phyloP scores from a whole-genome alignment of 2,888 invertebrate genomes.

The Tubiluchus corallicola region DNA sequence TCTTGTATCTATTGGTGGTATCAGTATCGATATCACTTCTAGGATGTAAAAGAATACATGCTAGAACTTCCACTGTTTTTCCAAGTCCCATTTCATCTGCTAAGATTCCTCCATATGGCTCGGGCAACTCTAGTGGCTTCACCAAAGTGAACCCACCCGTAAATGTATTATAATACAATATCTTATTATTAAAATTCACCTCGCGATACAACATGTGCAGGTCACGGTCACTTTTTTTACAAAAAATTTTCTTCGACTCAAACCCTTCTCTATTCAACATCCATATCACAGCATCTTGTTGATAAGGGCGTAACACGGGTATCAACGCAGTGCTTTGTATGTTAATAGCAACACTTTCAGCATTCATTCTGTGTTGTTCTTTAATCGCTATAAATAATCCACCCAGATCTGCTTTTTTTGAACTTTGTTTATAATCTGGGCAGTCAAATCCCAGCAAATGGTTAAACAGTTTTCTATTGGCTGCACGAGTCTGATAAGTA shows the following conservation, averaged over 20 bases:
- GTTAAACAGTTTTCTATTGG: no score
- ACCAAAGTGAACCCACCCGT: slow-evolving; percentile 24
- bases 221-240: no score
- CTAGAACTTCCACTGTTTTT: slow-evolving; percentile 55
- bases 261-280: slow-evolving; percentile 41
- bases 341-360: slow-evolving; percentile 16
- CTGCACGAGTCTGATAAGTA: no score
- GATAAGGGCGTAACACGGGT: slow-evolving; percentile 43
- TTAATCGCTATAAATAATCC: no score
- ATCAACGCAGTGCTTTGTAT: slow-evolving; percentile 31
- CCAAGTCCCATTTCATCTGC: slow-evolving; percentile 67
- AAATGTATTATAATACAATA: slow-evolving; percentile 12
- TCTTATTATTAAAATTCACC: background rate
- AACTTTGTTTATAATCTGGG: no score
- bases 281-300: slow-evolving; percentile 45
- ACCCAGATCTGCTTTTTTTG: no score
- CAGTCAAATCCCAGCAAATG: no score
- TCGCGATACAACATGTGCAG: background rate
- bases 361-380: no score
- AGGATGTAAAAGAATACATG: slow-evolving; percentile 41
- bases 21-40: no score
- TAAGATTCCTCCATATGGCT: slow-evolving; percentile 46
- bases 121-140: slow-evolving; percentile 21
- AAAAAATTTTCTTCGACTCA: background rate
- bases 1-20: no score